Percentiles rank a stretch among this genome's conserved stretches.
Conservation (phyloP, 2,797 vertebrate genomes). For the Parauchenoglanis ngamensis region DNA sequence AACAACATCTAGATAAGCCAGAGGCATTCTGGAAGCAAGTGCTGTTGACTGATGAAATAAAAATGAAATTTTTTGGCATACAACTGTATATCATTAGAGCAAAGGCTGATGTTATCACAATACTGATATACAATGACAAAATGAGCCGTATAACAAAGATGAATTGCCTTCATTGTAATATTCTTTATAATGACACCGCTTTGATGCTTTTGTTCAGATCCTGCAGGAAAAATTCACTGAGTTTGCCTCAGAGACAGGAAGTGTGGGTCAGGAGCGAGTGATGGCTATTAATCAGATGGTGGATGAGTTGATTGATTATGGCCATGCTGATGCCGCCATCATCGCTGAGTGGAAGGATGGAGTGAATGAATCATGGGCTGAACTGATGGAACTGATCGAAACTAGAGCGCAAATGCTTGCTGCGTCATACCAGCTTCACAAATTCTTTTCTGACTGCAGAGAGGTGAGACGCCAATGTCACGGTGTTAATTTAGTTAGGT, state of each 20-base stretch:
- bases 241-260: slow-evolving; percentile 87
- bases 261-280: slow-evolving; percentile 86
- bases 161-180: not conserved
- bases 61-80: not conserved
- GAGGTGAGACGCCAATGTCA: slow-evolving; percentile 68
- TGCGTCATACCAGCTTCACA: slow-evolving; percentile 91
- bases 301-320: slow-evolving; percentile 93
- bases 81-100: not conserved
- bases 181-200: not conserved
- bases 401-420: slow-evolving; percentile 89
- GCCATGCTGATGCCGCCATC: slow-evolving; percentile 88
- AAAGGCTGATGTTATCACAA: not conserved
- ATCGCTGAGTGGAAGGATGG: slow-evolving; percentile 97
- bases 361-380: slow-evolving; percentile 93
- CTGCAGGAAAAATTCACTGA: slow-evolving; percentile 95
- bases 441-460: slow-evolving; percentile 91
- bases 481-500: not conserved
- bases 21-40: not conserved
- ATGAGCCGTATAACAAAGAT: not conserved
- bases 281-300: slow-evolving; percentile 93
- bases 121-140: not conserved
- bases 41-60: not conserved
- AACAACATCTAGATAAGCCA: not conserved
- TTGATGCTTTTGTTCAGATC: slow-evolving; percentile 62
- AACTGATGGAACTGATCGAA: slow-evolving; percentile 94